Evolutionary conservation across 2,797 vertebrate species (phyloP).

Genomic region (Prionace glauca): DNA sequence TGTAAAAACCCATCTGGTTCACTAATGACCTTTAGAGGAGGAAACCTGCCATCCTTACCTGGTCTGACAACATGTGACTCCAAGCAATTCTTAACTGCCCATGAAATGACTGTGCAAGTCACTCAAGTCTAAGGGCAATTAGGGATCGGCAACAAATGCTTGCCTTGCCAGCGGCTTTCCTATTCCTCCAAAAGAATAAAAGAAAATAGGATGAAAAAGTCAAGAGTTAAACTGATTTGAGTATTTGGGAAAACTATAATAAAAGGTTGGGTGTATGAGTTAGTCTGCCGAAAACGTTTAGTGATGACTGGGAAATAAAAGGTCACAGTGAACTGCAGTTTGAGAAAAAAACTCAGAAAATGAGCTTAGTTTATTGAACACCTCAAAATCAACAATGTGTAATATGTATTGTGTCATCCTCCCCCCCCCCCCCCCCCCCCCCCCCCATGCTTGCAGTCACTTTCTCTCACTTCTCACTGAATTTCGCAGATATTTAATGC

Average conservation of each 20-base stretch:
- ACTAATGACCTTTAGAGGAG: no score
- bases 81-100: no score
- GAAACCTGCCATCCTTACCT: no score
- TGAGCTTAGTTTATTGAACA: not conserved
- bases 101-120: no score
- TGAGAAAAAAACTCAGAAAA: not conserved
- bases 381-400: not conserved
- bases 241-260: not conserved
- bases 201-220: not conserved
- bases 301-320: not conserved
- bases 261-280: not conserved
- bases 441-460: not conserved
- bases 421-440: not conserved
- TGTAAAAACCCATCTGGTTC: no score
- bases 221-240: not conserved
- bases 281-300: not conserved
- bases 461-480: no score
- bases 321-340: not conserved
- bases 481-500: no score
- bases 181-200: no score
- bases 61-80: no score
- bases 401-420: not conserved
- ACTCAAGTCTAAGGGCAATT: no score
- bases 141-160: no score
- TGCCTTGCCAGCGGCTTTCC: no score